Evolutionary conservation across 2,888 invertebrate species (phyloP).

Genomic region (Coelopa pilipes): DNA sequence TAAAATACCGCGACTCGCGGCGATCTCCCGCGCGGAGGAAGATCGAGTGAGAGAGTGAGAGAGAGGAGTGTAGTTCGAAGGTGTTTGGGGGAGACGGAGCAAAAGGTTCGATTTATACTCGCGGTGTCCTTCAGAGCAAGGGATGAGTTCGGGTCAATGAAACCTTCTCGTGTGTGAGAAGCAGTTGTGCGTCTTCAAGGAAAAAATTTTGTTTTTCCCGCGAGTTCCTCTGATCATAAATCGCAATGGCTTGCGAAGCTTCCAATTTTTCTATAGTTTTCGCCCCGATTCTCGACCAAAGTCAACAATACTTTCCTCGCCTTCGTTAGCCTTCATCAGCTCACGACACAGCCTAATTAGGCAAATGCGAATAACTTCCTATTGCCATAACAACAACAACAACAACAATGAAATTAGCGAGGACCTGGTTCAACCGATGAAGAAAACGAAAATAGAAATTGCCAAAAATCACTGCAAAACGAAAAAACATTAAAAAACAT

Average conservation of each 20-base stretch:
- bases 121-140: too few relatives aligned
- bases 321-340: neutral
- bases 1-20: constrained; percentile 12
- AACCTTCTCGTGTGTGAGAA: too few relatives aligned
- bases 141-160: too few relatives aligned
- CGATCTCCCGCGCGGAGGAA: too few relatives aligned
- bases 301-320: neutral
- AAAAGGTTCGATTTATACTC: neutral
- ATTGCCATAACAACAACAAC: neutral
- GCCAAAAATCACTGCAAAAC: neutral
- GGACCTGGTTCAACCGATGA: neutral
- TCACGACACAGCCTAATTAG: constrained; percentile 22
- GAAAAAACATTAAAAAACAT: neutral
- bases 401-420: neutral
- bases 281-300: neutral
- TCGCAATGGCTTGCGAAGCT: neutral
- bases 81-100: neutral
- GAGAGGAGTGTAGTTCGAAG: neutral
- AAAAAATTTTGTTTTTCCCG: neutral
- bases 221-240: neutral
- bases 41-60: neutral
- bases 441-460: neutral
- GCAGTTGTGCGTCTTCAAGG: too few relatives aligned
- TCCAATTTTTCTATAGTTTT: neutral
- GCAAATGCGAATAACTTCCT: constrained; percentile 5